A percentile compares a stretch with the other conserved stretches of the same genome.
Conservation (phyloP, 2,113 vertebrate genomes). For the Rhegmatorhina hoffmannsi region DNA sequence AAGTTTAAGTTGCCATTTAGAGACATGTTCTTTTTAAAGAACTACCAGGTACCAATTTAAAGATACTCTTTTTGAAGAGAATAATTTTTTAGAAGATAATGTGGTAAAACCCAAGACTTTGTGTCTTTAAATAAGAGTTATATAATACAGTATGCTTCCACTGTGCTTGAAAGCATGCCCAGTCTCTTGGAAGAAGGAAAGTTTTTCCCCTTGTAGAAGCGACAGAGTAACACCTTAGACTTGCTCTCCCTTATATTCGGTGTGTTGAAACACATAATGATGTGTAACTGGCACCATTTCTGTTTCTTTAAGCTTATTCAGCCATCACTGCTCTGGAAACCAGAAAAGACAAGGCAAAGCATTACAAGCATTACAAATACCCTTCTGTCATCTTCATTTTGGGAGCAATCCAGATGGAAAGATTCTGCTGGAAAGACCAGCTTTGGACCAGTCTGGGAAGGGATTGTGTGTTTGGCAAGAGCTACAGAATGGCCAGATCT, state of each 20-base stretch:
- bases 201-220: not conserved
- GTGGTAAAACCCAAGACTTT: not conserved
- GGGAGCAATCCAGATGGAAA: conserved; percentile 41
- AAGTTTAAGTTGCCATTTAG: not conserved
- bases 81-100: not conserved
- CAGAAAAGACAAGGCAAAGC: conserved; percentile 26
- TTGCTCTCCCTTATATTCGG: not conserved
- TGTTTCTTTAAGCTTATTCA: not conserved
- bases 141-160: not conserved
- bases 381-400: conserved; percentile 47
- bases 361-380: conserved; percentile 25
- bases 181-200: not conserved
- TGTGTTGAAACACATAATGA: not conserved
- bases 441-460: not conserved
- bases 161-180: not conserved
- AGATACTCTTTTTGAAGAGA: not conserved
- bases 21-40: not conserved
- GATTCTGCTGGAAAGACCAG: conserved; percentile 13
- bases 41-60: not conserved
- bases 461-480: conserved; percentile 33
- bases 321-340: not conserved
- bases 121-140: not conserved
- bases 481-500: conserved; percentile 3
- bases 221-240: not conserved
- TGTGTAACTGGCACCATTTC: not conserved